These are phyloP conservation scores for Hylaeus volcanicus DNA, from an alignment of 1,140 invertebrate species.

Conservation along the genomic window DNA sequence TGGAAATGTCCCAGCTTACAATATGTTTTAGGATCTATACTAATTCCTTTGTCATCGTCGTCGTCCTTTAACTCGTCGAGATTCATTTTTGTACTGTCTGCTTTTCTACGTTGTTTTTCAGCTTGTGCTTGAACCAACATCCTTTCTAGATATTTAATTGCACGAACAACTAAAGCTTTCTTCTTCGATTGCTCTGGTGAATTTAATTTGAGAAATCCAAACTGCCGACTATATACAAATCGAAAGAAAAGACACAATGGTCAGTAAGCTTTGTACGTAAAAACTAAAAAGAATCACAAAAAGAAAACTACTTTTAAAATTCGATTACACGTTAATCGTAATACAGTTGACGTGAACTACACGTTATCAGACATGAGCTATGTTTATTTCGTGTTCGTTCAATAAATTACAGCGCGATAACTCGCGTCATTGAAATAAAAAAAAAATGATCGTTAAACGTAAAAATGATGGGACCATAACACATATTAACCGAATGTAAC, in stretches of 20 bases:
- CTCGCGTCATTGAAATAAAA: background rate
- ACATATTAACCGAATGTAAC: conserved; percentile 1
- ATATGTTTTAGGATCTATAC: conserved; percentile 93
- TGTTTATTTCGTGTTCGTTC: background rate
- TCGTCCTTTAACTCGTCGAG: conserved; percentile 79
- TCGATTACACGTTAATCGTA: background rate
- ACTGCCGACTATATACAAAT: conserved; percentile 87
- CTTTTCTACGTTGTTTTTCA: conserved; percentile 80
- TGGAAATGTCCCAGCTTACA: conserved; percentile 97
- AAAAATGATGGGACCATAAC: background rate
- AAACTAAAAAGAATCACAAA: background rate
- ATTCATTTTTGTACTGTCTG: conserved; percentile 79
- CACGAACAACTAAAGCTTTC: conserved; percentile 89
- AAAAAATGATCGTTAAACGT: background rate
- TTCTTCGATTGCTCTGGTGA: conserved; percentile 88
- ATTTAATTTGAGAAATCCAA: conserved; percentile 91
- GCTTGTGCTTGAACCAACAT: conserved; percentile 90
- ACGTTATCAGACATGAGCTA: background rate
- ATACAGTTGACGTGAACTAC: background rate
- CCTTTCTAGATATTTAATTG: conserved; percentile 91
- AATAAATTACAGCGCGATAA: background rate
- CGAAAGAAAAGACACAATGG: conserved; percentile 6
- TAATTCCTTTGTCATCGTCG: conserved; percentile 84
- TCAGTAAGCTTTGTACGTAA: background rate
- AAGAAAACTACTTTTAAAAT: background rate